A percentile compares a stretch with the other conserved stretches of the same genome.
Evolutionary conservation across 2,888 invertebrate genomes (phyloP).

Genomic region (Sarcophaga variegata): DNA sequence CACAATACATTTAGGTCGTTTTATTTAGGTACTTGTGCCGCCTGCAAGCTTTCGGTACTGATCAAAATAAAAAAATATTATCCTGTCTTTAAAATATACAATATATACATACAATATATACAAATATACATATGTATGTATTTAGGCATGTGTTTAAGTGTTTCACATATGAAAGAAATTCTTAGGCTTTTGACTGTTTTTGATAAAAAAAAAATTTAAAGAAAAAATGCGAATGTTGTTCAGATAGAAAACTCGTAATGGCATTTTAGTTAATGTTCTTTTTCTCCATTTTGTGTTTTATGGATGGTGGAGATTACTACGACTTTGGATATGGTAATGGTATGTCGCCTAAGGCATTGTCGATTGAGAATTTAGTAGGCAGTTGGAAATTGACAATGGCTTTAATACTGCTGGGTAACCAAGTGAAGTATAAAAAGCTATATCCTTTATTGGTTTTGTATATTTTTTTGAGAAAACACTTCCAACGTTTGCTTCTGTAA

Average conservation of each 20-base stretch:
- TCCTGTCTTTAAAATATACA: slow-evolving; percentile 74
- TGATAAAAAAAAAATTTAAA: slow-evolving; percentile 70
- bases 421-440: slow-evolving; percentile 80
- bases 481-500: slow-evolving; percentile 75
- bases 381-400: slow-evolving; percentile 46
- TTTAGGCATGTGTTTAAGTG: slow-evolving; percentile 12
- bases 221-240: slow-evolving; percentile 51
- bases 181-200: slow-evolving; percentile 75
- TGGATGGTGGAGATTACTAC: not conserved
- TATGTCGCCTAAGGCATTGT: not conserved
- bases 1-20: slow-evolving; percentile 62
- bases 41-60: slow-evolving; percentile 75
- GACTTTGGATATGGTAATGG: not conserved
- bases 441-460: slow-evolving; percentile 81
- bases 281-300: not conserved
- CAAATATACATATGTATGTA: slow-evolving; percentile 41
- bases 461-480: slow-evolving; percentile 77
- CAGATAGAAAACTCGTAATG: slow-evolving; percentile 70
- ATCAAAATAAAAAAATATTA: slow-evolving; percentile 82
- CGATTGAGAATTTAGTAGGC: slow-evolving; percentile 21
- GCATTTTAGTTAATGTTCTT: slow-evolving; percentile 65
- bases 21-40: slow-evolving; percentile 71
- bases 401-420: slow-evolving; percentile 72
- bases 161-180: slow-evolving; percentile 70
- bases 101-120: slow-evolving; percentile 70